Evolutionary conservation across 2,113 vertebrate genomes (phyloP).

Genomic region (Ivindomyrus marchei): DNA sequence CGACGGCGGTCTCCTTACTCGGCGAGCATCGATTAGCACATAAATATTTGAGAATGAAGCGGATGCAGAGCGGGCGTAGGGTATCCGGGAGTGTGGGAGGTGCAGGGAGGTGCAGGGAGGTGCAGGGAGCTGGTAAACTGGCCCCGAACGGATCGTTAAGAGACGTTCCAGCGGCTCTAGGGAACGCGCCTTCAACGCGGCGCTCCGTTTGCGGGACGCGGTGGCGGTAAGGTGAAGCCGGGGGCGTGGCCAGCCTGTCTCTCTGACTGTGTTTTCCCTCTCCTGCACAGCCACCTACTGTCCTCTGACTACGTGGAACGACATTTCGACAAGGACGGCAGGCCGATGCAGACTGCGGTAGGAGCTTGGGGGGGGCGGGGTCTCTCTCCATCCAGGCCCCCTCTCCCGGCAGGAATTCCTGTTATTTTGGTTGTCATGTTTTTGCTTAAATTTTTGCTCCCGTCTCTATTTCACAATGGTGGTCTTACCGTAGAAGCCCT

Average conservation of each 20-base stretch:
- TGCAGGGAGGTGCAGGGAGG: neutral
- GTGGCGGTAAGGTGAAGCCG: neutral
- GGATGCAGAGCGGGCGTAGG: neutral
- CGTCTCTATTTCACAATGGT: neutral
- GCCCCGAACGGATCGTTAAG: neutral
- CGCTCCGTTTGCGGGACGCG: neutral
- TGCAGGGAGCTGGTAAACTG: neutral
- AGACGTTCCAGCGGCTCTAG: neutral
- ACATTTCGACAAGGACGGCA: conserved; percentile 64
- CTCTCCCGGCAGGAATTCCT: neutral
- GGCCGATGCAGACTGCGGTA: conserved; percentile 64
- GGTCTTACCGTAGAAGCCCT: neutral
- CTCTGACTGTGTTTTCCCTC: neutral
- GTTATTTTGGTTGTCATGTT: neutral
- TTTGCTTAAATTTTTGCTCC: neutral
- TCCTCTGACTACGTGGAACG: conserved; percentile 78
- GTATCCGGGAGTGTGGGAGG: neutral
- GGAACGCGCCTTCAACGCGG: too few relatives aligned
- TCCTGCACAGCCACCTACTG: conserved; percentile 73
- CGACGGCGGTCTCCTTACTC: neutral
- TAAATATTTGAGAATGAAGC: neutral
- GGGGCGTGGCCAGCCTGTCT: neutral
- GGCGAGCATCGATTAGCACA: neutral
- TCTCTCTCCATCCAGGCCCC: neutral
- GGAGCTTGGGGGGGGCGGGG: conserved; percentile 36